These are phyloP conservation scores for Puma concolor DNA, from an alignment of 2,113 vertebrate species.

Conservation along the genomic window DNA sequence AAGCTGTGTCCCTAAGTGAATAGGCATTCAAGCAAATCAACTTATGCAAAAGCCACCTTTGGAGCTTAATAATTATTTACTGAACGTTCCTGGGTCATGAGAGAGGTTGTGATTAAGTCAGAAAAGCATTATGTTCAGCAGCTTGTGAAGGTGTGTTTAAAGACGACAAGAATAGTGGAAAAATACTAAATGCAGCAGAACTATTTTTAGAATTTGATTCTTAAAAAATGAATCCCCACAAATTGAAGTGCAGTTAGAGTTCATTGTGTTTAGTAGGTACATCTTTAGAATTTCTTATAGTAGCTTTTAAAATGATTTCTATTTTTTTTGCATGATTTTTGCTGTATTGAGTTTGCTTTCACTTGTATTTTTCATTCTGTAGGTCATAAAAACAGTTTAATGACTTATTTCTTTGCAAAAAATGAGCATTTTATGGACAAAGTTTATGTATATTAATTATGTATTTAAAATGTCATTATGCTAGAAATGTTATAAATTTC, in stretches of 20 bases:
- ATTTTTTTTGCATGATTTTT: neutral
- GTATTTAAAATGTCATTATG: slow-evolving; percentile 51
- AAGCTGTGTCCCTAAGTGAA: slow-evolving; percentile 78
- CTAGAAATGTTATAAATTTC: slow-evolving; percentile 46
- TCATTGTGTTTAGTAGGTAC: neutral
- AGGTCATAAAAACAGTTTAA: slow-evolving; percentile 50
- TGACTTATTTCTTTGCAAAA: slow-evolving; percentile 47
- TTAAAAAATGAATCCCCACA: slow-evolving; percentile 50
- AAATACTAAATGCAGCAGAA: slow-evolving; percentile 84
- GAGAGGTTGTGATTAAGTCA: slow-evolving; percentile 89
- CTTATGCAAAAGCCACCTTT: slow-evolving; percentile 84
- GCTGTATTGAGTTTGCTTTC: slow-evolving; percentile 31
- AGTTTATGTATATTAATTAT: neutral
- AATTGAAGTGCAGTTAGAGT: slow-evolving; percentile 3
- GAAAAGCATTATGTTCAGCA: slow-evolving; percentile 89
- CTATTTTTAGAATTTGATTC: slow-evolving; percentile 74
- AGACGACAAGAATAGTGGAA: slow-evolving; percentile 84
- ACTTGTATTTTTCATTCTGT: neutral
- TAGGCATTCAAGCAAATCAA: slow-evolving; percentile 88
- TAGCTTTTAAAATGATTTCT: slow-evolving; percentile 37
- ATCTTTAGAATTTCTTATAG: neutral
- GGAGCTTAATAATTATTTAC: slow-evolving; percentile 90
- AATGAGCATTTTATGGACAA: slow-evolving; percentile 41
- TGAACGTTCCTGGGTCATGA: slow-evolving; percentile 87
- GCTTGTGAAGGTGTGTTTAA: slow-evolving; percentile 85